Conservation (phyloP, 35 echinoderm and acorn worm species). For the Patiria miniata region DNA sequence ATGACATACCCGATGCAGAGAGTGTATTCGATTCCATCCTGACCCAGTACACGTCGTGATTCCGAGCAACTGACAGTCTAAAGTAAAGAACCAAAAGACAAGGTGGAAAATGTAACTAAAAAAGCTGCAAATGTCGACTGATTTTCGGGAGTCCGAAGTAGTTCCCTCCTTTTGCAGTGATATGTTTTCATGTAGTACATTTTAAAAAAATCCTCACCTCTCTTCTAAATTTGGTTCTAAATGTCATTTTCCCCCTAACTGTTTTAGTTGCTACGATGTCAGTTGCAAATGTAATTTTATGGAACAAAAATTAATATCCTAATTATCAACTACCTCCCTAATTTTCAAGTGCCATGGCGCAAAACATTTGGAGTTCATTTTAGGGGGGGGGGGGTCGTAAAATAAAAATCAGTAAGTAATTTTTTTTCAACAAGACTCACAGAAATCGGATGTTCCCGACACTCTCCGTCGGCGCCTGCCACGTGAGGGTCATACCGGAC, state of each 20-base stretch:
- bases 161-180: background rate
- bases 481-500: background rate
- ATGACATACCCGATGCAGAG: background rate
- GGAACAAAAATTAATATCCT: too few species aligned
- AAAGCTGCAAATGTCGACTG: background rate
- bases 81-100: background rate
- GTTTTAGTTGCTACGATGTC: too few species aligned
- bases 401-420: too few species aligned
- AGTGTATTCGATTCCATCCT: constrained; percentile 31
- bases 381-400: too few species aligned
- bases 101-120: background rate
- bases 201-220: too few species aligned
- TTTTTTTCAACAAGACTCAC: background rate
- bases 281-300: too few species aligned
- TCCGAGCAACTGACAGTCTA: background rate
- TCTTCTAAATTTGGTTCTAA: too few species aligned
- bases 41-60: constrained; percentile 15
- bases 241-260: too few species aligned
- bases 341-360: background rate
- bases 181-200: too few species aligned
- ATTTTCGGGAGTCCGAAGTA: background rate
- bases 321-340: too few species aligned
- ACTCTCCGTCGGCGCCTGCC: background rate
- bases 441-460: background rate
- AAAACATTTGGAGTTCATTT: background rate